Base-by-base conservation (phyloP, 1,140 invertebrate species). In the Trichonephila clavipes region DNA sequence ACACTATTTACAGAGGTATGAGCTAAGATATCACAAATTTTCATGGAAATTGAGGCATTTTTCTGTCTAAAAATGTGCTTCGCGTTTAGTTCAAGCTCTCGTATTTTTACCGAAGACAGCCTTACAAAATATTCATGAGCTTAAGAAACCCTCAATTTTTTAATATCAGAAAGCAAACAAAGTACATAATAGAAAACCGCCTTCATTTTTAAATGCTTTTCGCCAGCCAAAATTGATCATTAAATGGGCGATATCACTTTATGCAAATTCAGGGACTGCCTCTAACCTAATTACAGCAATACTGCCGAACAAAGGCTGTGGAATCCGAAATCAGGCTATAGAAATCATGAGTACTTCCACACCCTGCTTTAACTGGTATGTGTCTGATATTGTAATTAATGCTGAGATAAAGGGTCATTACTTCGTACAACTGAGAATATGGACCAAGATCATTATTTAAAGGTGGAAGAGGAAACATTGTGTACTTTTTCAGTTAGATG, bases 331-430 rank as follows among this genome's bases (percentile, higher is more conserved):
- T n/a, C 40, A 89, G 88, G 88, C 88, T 89, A 34, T 58, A 58
- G 88, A 72, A 87, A 28, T 44, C 81, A 40, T 24, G n/a, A 62
- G 59, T 14, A 7, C 62, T 89, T 66, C 62, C 88, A 89, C 88
- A 89, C 88, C 88, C 66, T 14, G 28, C 72, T 81, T 44, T 44
- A 19, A 81, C 40, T 81, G 40, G 24, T 44, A 6, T 51, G 44
- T 51, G 64, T 89, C 40, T 89, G 8, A 72, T 89, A 51, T 58
- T 89, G 34, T 44, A 89, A 89, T 66, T 87, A 87, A 62, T 62
- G 85, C 28, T 87, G 58, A 61, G 16, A 89, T 69, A 72, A 89
- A 18, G 66, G 88, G 88, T 89, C 88, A 89, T 89, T 89, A 89
- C 72, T 28, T 34, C 34, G 62, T 21, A 64, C 21, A 21, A 21